Base-by-base conservation (phyloP, 2,113 vertebrate species). In the Engystomops pustulosus region DNA sequence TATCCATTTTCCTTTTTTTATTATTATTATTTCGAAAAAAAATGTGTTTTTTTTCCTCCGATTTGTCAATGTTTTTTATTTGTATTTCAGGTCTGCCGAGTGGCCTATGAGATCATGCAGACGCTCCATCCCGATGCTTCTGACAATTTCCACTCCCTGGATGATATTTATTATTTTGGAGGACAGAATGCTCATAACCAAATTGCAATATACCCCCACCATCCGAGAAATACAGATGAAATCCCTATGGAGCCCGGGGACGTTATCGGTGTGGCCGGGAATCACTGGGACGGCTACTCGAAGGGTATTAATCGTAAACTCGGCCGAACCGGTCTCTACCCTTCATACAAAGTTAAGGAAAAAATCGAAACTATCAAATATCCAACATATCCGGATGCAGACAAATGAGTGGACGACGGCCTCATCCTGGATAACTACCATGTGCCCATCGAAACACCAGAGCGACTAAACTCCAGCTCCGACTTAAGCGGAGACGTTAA, bases 71-170 rank as follows among this genome's bases (percentile, higher is more conserved):
- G n/a, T n/a, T n/a, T n/a, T n/a, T n/a, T n/a, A n/a, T n/a, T n/a
- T n/a, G n/a, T n/a, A n/a, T n/a, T 44, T 87, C 87, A 99, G 97
- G 98, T 99, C 82, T 99, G 98, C 89, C 95, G 97, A 68, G 98
- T 99, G 87, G 98, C 98, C 82, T 99, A 99, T 79, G 98, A 99
- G 92, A 98, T 99, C 83, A 99, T 99, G 98, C 98, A 99, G 91
- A 98, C 96, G 0, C 92, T 98, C 76, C 98, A 99, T 88, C 96
- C 98, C 0, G 98, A 99, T 86, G 98, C 98, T 84, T 99, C 98
- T 23, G 95, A 96, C 0, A 96, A 93, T 90, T 99, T 99, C 91
- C 97, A 96, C 88, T 99, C 97, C 86, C 93, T 99, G 90, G 98
- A 99, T 85, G 98, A 99, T 88, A 99, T 99, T 91, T 99, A 99